Evolutionary conservation across 2,888 invertebrate genomes (phyloP), one percentile per base, ranked within the genome.

Genomic region (Cerastis rubricosa): DNA sequence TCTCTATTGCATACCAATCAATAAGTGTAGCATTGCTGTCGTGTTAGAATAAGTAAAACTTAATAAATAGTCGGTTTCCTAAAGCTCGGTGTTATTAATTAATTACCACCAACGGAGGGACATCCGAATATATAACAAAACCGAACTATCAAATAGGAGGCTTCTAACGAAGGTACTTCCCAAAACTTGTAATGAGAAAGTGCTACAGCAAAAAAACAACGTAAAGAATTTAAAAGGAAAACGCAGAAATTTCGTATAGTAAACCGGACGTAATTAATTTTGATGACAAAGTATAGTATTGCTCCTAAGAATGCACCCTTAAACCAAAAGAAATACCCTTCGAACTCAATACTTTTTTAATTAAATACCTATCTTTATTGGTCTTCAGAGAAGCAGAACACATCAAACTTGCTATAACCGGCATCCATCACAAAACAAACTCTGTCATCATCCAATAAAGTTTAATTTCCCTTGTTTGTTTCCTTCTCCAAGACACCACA

Each of bases 361-460:
- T 86, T 77, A 87, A 87, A 86, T 87, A 81, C 75, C 87, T 68
- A 78, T 74, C 71, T 66, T 69, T 73, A 83, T 78, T 74, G 80
- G 72, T 43, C 70, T 40, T 74, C 51, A 67, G 59, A n/a, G 51
- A 25, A 14, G 25, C 12, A 59, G 43, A 65, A 64, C 67, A 73
- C 74, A 45, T 59, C 35, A 49, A 69, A 76, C 76, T 29, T 29
- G 40, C 64, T 64, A 25, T 9, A 47, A 72, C 29, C 9, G 45
- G 2, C n/a, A 59, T 12, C 47, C 57, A 70, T 19, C 19, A 35
- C 6, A 72, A 80, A 81, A 54, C 14, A 22, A 80, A 69, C 70
- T 47, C 47, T 75, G 43, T 59, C 0, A 1, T 57, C 0, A 19
- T 25, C 6, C 0, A 7, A 25, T 65, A 83, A n/a, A 72, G 83